Evolutionary conservation across 2,113 vertebrate species (phyloP).

Genomic region (Callipepla californica): DNA sequence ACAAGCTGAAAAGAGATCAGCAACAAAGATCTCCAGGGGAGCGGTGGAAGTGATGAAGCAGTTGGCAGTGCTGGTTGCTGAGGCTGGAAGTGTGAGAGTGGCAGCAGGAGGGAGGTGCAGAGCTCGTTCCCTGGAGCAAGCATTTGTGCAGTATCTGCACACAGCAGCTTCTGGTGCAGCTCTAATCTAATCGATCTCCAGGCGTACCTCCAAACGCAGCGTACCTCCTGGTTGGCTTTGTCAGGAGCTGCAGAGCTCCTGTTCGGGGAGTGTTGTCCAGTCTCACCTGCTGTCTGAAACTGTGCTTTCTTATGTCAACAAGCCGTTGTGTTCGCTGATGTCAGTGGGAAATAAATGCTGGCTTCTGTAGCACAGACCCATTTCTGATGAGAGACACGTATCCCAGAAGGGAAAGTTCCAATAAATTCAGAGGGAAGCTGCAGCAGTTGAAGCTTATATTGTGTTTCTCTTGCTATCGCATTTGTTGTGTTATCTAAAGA

Average conservation of each 20-base stretch:
- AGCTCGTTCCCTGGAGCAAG: background rate
- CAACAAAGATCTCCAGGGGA: background rate
- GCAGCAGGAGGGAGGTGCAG: accelerated
- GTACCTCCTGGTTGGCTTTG: background rate
- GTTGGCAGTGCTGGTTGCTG: accelerated
- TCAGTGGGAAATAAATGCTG: background rate
- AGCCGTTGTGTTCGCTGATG: background rate
- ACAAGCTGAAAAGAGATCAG: background rate
- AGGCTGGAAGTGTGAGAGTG: background rate
- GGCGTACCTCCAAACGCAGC: background rate
- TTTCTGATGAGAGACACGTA: background rate
- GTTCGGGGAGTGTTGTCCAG: background rate
- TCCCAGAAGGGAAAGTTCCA: background rate
- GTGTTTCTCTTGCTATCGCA: background rate
- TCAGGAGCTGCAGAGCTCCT: background rate
- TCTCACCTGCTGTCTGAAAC: background rate
- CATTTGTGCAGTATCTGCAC: background rate
- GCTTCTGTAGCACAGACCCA: background rate
- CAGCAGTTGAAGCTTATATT: background rate
- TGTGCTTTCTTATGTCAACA: background rate
- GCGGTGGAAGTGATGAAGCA: background rate
- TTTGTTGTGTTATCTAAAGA: conserved; percentile 10
- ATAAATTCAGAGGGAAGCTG: background rate
- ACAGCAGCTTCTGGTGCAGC: background rate
- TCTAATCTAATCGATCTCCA: background rate